Percentiles rank a stretch among this genome's conserved stretches.
These are phyloP conservation scores for Gymnopithys bicolor DNA, from an alignment of 2,797 vertebrate species.

Conservation along the genomic window DNA sequence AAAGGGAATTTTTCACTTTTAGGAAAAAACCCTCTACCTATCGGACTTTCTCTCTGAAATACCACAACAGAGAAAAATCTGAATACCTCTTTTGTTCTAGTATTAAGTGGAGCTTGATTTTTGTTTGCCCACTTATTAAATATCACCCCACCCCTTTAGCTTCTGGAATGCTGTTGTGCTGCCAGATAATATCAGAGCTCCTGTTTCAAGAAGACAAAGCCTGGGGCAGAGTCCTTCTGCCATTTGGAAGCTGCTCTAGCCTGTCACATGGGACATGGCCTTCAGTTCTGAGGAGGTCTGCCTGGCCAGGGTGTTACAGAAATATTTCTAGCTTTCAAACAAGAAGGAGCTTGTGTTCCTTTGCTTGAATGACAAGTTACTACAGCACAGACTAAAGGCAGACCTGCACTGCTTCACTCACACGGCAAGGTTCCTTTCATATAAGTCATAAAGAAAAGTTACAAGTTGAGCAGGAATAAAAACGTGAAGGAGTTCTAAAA, in stretches of 20 bases:
- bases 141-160: conserved; percentile 29
- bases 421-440: not conserved
- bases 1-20: not conserved
- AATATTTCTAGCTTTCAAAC: not conserved
- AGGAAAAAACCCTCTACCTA: not conserved
- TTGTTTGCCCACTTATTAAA: conserved; percentile 42
- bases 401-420: not conserved
- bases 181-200: conserved; percentile 43
- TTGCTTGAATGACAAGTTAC: not conserved
- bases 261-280: not conserved
- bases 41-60: conserved; percentile 13
- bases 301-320: not conserved
- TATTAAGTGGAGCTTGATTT: conserved; percentile 34
- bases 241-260: not conserved
- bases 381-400: not conserved
- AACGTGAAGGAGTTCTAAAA: not conserved
- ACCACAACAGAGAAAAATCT: not conserved
- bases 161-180: conserved; percentile 45
- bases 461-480: not conserved
- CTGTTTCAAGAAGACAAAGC: conserved; percentile 18
- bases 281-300: not conserved
- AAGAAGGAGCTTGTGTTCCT: not conserved
- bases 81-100: conserved; percentile 26
- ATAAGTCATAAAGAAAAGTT: not conserved
- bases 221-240: not conserved